Evolutionary conservation across 1,140 invertebrate species (phyloP).

Genomic region (Euura lappo): DNA sequence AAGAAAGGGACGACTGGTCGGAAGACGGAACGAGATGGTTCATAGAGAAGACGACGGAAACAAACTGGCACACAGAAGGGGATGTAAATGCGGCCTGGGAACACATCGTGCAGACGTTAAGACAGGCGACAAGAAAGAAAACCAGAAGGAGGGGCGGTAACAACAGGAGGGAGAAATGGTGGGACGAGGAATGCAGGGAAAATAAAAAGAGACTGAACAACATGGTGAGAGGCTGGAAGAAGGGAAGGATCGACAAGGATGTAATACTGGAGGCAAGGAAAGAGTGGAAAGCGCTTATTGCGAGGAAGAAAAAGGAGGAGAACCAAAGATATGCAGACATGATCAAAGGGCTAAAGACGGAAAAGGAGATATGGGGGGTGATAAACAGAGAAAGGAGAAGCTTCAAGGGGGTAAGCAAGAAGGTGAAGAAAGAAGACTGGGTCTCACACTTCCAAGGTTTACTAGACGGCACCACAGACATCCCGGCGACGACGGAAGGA

Average conservation of each 20-base stretch:
- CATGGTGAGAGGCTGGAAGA: not conserved
- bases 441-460: no score
- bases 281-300: not conserved
- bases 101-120: not conserved
- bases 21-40: no score
- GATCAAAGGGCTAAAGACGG: not conserved
- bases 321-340: not conserved
- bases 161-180: not conserved
- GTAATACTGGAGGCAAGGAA: no score
- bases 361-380: not conserved
- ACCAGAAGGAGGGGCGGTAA: not conserved
- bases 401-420: no score
- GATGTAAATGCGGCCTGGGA: not conserved
- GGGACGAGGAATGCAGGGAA: not conserved
- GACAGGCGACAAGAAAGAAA: not conserved
- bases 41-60: not conserved
- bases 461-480: no score
- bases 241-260: not conserved
- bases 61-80: not conserved
- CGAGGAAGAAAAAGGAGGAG: not conserved
- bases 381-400: no score
- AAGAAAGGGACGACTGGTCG: no score
- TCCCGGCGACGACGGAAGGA: not conserved
- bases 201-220: conserved; percentile 1
- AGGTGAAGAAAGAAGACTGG: no score